Evolutionary conservation across 2,113 vertebrate species (phyloP).

Genomic region (Lontra canadensis): DNA sequence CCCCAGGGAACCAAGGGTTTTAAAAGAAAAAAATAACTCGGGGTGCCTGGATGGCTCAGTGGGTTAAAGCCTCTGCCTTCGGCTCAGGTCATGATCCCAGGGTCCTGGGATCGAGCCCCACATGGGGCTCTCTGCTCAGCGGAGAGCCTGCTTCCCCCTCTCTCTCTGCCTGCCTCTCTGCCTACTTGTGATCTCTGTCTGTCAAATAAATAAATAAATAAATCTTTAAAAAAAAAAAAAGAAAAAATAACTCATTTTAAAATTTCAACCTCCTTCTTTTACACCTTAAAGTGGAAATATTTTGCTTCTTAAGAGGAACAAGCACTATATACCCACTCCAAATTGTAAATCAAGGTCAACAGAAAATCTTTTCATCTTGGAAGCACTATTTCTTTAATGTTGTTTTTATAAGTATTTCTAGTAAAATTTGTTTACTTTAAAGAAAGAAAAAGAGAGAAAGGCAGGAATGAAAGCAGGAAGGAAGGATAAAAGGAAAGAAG

Average conservation of each 20-base stretch:
- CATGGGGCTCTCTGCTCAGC: no score
- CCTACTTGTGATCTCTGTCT: no score
- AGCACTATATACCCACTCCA: not conserved
- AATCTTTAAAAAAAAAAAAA: no score
- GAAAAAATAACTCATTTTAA: not conserved
- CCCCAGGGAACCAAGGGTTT: not conserved
- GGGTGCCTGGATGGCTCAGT: no score
- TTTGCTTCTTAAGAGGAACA: not conserved
- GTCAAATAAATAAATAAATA: no score
- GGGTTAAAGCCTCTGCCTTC: no score
- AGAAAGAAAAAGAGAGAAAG: not conserved
- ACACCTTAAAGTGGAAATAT: not conserved
- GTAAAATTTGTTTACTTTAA: not conserved
- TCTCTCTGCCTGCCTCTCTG: no score
- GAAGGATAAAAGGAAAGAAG: not conserved
- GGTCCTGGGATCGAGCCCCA: no score
- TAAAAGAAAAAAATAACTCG: not conserved
- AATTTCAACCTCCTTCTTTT: not conserved
- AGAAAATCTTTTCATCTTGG: not conserved
- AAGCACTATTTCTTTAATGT: not conserved
- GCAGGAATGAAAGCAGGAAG: not conserved
- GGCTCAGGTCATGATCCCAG: no score
- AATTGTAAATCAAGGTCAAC: constrained; percentile 3
- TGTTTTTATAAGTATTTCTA: not conserved
- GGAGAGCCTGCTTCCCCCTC: no score